These are phyloP conservation scores for Catalaphyllia jardinei DNA, from an alignment of 64 coral and sea anemone genomes.

Conservation along the genomic window DNA sequence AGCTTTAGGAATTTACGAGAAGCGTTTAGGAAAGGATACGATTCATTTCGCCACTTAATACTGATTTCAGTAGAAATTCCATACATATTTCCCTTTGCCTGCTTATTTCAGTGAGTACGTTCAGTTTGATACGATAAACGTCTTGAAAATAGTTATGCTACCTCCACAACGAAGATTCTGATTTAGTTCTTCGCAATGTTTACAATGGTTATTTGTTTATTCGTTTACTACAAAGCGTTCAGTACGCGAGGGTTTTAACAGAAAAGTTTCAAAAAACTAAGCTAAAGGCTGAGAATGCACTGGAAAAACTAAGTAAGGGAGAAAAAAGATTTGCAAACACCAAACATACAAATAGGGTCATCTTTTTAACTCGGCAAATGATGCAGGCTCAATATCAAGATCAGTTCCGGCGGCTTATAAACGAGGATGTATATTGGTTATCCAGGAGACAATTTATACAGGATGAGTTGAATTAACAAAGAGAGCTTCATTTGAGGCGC, in stretches of 20 bases:
- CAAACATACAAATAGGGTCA: background rate
- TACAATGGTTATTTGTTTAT: too few relatives aligned
- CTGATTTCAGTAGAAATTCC: background rate
- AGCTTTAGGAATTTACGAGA: background rate
- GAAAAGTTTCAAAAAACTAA: too few relatives aligned
- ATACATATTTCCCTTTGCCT: background rate
- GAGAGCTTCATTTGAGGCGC: background rate
- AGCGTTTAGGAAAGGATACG: background rate
- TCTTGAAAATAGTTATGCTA: background rate
- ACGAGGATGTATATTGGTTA: background rate
- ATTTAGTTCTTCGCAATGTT: too few relatives aligned
- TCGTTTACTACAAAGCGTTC: too few relatives aligned
- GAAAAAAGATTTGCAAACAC: background rate
- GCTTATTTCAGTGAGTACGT: background rate
- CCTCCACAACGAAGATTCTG: too few relatives aligned
- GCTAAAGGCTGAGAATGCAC: too few relatives aligned
- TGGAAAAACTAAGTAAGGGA: too few relatives aligned
- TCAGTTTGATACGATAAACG: background rate
- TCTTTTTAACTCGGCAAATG: background rate
- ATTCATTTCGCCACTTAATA: background rate
- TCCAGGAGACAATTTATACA: background rate
- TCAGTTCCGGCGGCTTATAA: slow-evolving; percentile 15
- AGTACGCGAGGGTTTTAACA: too few relatives aligned
- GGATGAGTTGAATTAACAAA: slow-evolving; percentile 5
- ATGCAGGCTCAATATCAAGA: background rate